These are phyloP conservation scores for Siderastrea radians DNA, from an alignment of 92 coral and sea anemone genomes.

Conservation along the genomic window DNA sequence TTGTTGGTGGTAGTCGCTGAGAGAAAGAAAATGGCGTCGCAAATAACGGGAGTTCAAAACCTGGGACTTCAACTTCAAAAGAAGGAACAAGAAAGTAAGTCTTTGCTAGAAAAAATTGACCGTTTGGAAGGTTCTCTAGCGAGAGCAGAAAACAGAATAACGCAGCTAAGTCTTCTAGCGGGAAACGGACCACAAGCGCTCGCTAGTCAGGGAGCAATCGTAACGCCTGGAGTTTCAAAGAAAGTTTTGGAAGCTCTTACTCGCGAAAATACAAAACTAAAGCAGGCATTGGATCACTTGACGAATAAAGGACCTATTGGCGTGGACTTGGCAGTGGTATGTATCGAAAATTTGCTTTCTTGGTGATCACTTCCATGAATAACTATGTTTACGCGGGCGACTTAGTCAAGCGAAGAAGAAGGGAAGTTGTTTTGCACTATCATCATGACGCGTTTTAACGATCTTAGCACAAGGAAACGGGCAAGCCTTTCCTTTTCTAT, in stretches of 20 bases:
- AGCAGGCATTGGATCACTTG: slow-evolving; percentile 79
- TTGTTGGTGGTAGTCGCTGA: slow-evolving; percentile 43
- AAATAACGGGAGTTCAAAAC: slow-evolving; percentile 83
- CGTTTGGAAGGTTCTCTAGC: slow-evolving; percentile 80
- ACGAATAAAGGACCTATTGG: slow-evolving; percentile 68
- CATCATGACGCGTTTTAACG: neutral
- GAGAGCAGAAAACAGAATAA: slow-evolving; percentile 91
- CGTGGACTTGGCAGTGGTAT: slow-evolving; percentile 85
- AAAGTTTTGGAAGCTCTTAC: slow-evolving; percentile 86
- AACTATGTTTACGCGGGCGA: too few species aligned
- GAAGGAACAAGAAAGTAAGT: slow-evolving; percentile 62
- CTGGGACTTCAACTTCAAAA: slow-evolving; percentile 78
- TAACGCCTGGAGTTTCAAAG: slow-evolving; percentile 90
- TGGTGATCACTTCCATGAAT: neutral
- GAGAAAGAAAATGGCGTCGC: slow-evolving; percentile 56
- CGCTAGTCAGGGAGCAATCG: slow-evolving; percentile 55
- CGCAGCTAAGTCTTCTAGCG: slow-evolving; percentile 69
- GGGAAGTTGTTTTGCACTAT: neutral
- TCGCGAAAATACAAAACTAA: slow-evolving; percentile 86
- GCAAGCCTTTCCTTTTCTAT: too few species aligned
- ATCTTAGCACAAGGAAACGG: too few species aligned
- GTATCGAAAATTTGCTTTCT: slow-evolving; percentile 18
- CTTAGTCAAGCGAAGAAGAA: neutral
- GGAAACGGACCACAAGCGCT: slow-evolving; percentile 56
- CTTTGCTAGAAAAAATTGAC: slow-evolving; percentile 53